Percentiles rank a stretch among this genome's conserved stretches.
phyloP scores from a whole-genome alignment of 2,888 invertebrate genomes.

The Nemotelus nigrinus region DNA sequence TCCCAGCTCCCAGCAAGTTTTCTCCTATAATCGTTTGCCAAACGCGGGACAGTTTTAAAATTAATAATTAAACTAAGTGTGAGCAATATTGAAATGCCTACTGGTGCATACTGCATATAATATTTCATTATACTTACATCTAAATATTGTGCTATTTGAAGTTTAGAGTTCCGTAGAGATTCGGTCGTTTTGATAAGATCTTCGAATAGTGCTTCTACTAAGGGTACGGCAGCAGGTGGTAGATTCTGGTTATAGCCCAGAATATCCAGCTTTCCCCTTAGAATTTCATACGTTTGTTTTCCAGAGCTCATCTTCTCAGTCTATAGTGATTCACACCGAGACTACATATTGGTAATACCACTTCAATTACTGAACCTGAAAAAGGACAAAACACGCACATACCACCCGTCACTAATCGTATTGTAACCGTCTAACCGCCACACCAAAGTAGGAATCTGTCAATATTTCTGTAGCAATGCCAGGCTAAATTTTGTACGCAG shows the following conservation, averaged over 20 bases:
- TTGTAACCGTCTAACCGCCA: too few species aligned
- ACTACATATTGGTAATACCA: too few species aligned
- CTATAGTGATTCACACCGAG: neutral
- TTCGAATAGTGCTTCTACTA: conserved; percentile 82
- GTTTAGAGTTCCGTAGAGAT: conserved; percentile 85
- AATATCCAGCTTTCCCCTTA: conserved; percentile 78
- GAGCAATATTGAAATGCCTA: conserved; percentile 25
- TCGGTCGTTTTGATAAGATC: conserved; percentile 90
- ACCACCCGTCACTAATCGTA: too few species aligned
- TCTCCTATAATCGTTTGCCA: conserved; percentile 68
- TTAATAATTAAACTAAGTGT: conserved; percentile 15
- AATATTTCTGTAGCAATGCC: too few species aligned
- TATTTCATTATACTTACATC: conserved; percentile 66
- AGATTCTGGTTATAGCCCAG: conserved; percentile 84
- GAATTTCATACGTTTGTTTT: conserved; percentile 59
- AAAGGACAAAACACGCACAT: too few species aligned
- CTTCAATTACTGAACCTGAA: too few species aligned
- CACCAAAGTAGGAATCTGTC: too few species aligned
- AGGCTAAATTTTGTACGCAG: too few species aligned
- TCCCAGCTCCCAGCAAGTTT: conserved; percentile 74
- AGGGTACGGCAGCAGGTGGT: conserved; percentile 78
- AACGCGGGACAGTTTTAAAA: conserved; percentile 1
- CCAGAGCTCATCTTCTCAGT: neutral
- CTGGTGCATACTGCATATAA: neutral
- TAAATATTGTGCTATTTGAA: conserved; percentile 74